Evolutionary conservation across 2,888 invertebrate species (phyloP).

Genomic region (Xestia c-nigrum): DNA sequence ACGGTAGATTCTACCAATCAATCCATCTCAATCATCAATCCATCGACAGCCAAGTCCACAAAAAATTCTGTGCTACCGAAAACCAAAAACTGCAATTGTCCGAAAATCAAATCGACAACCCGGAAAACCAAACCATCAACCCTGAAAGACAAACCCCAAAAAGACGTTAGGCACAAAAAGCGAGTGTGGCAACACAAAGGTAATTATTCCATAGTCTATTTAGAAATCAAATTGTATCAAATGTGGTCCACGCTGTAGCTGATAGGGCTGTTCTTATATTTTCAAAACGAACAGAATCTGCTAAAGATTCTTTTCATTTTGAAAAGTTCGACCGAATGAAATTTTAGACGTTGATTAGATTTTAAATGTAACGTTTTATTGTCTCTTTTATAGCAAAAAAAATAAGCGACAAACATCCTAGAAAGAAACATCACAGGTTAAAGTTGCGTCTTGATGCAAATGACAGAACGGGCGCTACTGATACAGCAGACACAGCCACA

Average conservation of each 20-base stretch:
- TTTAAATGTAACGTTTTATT: conserved; percentile 16
- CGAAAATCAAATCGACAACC: not conserved
- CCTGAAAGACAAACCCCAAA: not conserved
- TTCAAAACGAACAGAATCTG: too few species aligned
- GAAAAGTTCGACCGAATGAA: not conserved
- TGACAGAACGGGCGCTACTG: not conserved
- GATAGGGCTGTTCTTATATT: too few species aligned
- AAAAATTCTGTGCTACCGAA: not conserved
- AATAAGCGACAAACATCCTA: not conserved
- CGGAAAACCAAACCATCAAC: not conserved
- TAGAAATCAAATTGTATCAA: not conserved
- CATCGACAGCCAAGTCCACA: not conserved
- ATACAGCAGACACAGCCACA: not conserved
- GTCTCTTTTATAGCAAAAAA: conserved; percentile 28
- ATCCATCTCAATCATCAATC: not conserved
- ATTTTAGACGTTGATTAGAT: not conserved
- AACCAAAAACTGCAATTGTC: not conserved
- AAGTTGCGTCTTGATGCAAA: conserved; percentile 12
- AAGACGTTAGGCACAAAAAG: not conserved
- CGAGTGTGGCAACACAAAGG: conserved; percentile 32
- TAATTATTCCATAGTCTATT: conserved; percentile 4
- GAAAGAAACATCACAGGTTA: not conserved
- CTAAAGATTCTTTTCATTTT: not conserved
- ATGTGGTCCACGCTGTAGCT: not conserved
- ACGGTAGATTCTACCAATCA: not conserved